A percentile compares a stretch with the other conserved stretches of the same genome.
Evolutionary conservation across 2,888 invertebrate genomes (phyloP).

Genomic region (Parapristionchus giblindavisi): DNA sequence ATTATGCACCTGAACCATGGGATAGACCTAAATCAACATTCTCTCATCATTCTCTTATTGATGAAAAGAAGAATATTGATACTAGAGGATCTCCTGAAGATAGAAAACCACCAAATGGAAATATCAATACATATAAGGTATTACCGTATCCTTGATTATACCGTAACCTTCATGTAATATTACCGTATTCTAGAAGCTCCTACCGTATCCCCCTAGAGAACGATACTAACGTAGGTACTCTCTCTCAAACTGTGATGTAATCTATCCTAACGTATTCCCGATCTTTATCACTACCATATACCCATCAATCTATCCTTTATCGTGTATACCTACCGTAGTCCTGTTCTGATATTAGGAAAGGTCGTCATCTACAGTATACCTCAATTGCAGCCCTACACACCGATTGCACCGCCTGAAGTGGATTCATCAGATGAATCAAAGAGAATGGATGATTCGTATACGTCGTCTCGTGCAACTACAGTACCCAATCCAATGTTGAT

Average conservation of each 20-base stretch:
- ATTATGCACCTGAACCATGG: conserved; percentile 59
- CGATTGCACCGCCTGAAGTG: background rate
- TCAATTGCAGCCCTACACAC: background rate
- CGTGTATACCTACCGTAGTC: conserved; percentile 5
- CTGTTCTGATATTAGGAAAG: no score
- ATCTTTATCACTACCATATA: no score
- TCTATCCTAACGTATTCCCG: conserved; percentile 7
- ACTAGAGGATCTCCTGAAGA: conserved; percentile 23
- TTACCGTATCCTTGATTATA: background rate
- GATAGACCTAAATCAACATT: conserved; percentile 57
- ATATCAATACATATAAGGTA: conserved; percentile 23
- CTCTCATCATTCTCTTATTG: conserved; percentile 42
- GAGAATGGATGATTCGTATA: conserved; percentile 24
- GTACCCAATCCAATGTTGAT: conserved; percentile 36
- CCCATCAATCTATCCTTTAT: background rate
- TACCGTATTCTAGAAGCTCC: background rate
- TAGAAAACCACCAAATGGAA: conserved; percentile 19
- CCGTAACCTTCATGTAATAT: background rate
- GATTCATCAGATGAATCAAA: conserved; percentile 21
- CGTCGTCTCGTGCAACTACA: conserved; percentile 23
- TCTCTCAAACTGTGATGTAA: background rate
- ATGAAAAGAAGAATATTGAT: conserved; percentile 22
- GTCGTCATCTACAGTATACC: no score
- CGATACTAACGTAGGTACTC: background rate
- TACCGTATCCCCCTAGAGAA: background rate